These are phyloP conservation scores for Dynastes maya DNA, from an alignment of 2,888 invertebrate species.

Conservation along the genomic window DNA sequence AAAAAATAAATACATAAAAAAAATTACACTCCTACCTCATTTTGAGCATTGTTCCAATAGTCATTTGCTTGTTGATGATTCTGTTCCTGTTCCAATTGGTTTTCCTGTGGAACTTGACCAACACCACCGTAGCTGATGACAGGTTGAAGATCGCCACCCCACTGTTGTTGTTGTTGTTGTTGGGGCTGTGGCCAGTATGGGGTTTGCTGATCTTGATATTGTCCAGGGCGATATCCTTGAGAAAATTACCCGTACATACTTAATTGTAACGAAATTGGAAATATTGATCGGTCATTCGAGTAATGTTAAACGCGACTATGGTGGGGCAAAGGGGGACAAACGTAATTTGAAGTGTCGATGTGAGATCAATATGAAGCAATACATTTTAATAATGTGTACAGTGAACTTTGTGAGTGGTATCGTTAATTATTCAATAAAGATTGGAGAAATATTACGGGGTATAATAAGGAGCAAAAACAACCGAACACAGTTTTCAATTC, in stretches of 20 bases:
- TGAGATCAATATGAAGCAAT: neutral
- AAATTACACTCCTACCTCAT: conserved; percentile 64
- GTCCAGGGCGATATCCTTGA: conserved; percentile 63
- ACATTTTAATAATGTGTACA: neutral
- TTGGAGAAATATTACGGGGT: neutral
- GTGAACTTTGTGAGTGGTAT: neutral
- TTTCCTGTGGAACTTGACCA: conserved; percentile 20
- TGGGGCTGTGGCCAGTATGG: conserved; percentile 53
- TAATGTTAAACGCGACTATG: neutral
- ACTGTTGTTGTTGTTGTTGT: conserved; percentile 51
- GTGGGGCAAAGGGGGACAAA: no score
- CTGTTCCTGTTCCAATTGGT: conserved; percentile 48
- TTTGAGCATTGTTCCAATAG: conserved; percentile 65
- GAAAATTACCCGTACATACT: neutral
- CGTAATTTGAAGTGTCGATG: neutral
- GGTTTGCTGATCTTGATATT: conserved; percentile 58
- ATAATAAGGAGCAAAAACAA: no score
- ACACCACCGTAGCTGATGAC: conserved; percentile 18
- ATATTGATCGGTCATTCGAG: neutral
- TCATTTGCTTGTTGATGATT: conserved; percentile 62
- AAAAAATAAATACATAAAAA: conserved; percentile 39
- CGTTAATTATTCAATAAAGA: neutral
- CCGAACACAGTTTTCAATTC: no score
- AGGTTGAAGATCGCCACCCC: conserved; percentile 42
- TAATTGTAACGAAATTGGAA: neutral